These are phyloP conservation scores for Eristalinus aeneus DNA, from an alignment of 2,888 invertebrate genomes.

Conservation along the genomic window DNA sequence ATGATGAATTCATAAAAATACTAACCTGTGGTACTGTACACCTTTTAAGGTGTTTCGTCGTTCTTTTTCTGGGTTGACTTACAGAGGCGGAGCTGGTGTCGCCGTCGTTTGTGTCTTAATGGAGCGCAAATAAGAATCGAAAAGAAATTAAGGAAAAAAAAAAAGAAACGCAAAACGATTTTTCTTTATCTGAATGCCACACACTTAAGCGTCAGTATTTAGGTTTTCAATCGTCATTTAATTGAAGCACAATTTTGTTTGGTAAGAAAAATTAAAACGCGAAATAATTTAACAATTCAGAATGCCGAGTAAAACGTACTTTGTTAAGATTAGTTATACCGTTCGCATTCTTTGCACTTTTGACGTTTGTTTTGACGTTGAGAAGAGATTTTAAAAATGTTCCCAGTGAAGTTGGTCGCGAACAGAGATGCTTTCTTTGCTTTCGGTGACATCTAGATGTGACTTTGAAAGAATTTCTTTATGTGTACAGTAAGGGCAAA, in stretches of 20 bases:
- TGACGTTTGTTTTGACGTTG: slow-evolving; percentile 68
- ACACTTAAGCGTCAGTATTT: slow-evolving; percentile 25
- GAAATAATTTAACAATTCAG: slow-evolving; percentile 44
- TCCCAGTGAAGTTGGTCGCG: slow-evolving; percentile 8
- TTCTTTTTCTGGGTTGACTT: slow-evolving; percentile 24
- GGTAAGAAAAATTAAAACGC: neutral
- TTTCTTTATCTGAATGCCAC: neutral
- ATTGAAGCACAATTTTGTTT: slow-evolving; percentile 2
- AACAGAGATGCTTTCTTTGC: slow-evolving; percentile 23
- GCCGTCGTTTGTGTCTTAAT: slow-evolving; percentile 60
- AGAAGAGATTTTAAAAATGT: slow-evolving; percentile 15
- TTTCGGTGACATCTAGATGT: slow-evolving; percentile 20
- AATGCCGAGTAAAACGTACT: slow-evolving; percentile 46
- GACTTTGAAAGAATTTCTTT: neutral
- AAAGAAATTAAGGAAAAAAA: slow-evolving; percentile 15
- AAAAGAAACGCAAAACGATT: slow-evolving; percentile 7
- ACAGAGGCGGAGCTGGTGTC: slow-evolving; percentile 58
- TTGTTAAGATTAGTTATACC: slow-evolving; percentile 65
- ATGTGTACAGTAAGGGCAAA: slow-evolving; percentile 31
- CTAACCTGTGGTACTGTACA: slow-evolving; percentile 52
- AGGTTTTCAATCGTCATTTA: neutral
- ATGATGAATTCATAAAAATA: neutral
- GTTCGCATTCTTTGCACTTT: slow-evolving; percentile 56
- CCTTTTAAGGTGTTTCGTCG: neutral
- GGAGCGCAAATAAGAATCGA: slow-evolving; percentile 33